These are phyloP conservation scores for Drosophila colorata DNA, from an alignment of 2,888 invertebrate genomes.

Conservation along the genomic window DNA sequence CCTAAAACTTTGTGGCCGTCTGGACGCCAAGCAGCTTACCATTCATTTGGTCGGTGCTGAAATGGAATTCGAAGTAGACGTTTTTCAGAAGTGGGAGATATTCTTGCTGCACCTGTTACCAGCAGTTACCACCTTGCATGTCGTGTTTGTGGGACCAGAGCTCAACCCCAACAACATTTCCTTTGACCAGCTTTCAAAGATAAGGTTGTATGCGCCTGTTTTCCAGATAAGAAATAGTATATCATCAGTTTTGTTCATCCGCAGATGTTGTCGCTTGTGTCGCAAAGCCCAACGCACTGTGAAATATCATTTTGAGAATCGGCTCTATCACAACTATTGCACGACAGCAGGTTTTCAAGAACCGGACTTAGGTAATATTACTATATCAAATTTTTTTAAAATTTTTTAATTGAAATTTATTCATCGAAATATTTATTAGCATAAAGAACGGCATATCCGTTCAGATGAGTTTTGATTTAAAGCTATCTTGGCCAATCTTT, in stretches of 20 bases:
- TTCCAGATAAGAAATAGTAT: background rate
- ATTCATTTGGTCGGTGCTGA: conserved; percentile 87
- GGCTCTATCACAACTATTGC: conserved; percentile 86
- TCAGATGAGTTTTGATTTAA: too few species aligned
- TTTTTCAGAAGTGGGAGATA: conserved; percentile 90
- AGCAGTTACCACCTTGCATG: conserved; percentile 86
- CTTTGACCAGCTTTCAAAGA: conserved; percentile 86
- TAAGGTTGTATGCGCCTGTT: conserved; percentile 85
- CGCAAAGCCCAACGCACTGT: conserved; percentile 86
- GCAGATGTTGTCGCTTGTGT: conserved; percentile 87
- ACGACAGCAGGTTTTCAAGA: conserved; percentile 83
- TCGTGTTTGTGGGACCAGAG: conserved; percentile 89
- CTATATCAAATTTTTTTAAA: too few species aligned
- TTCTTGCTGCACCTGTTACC: conserved; percentile 89
- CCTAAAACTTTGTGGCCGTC: conserved; percentile 84
- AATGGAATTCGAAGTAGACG: conserved; percentile 90
- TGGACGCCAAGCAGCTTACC: conserved; percentile 70
- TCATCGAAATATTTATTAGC: too few species aligned
- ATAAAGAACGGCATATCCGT: too few species aligned
- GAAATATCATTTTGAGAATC: conserved; percentile 86
- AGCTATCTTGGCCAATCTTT: too few species aligned
- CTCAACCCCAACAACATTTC: conserved; percentile 87
- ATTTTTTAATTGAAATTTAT: too few species aligned
- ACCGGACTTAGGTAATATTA: conserved; percentile 87
- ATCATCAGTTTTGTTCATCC: background rate